Evolutionary conservation across 2,797 vertebrate species (phyloP), one percentile per base, ranked within the genome.

Genomic region (Falco rusticolus): DNA sequence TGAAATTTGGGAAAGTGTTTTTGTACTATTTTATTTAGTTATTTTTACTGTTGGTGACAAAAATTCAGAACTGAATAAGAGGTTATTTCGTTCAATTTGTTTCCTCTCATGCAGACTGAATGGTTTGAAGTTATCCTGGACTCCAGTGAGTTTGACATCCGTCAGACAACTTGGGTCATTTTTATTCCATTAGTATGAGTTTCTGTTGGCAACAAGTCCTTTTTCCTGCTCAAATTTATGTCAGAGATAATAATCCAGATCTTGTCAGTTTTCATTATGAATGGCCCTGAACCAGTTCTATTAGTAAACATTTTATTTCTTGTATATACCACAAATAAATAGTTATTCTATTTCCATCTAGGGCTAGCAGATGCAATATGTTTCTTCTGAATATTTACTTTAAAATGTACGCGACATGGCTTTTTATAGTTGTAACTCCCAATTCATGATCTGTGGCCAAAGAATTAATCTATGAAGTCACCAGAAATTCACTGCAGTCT

Each of bases 121-220:
- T 39, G 25, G 74, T 92, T 97, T 51, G 79, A 95, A 97, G 94
- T 92, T 96, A 74, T 87, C 16, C 50, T 90, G 82, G 89, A 70
- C 86, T 94, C 88, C 84, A 87, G 45, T 48, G 56, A 83, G 66
- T 84, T 89, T 97, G 95, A 96, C 94, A 95, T 93, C 85, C 28
- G 12, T 87, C 88, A 94, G 88, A 95, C 93, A 88, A 68, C 31
- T 39, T 1, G 5, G 71, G 91, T 97, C 64, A 94, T 96, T 95
- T 97, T 96, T 96, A 94, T 96, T 97, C 97, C 95, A 96, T 97
- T 97, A 97, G 17, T 11, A 78, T 70, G 93, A 92, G 66, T 94
- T 96, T 97, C 92, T 82, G 70, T 82, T 97, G 92, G 92, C 96
- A 93, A 95, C 70, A 80, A 94, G 76, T 85, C 47, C 50, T 83